Evolutionary conservation across 2,797 vertebrate species (phyloP), one percentile per base, ranked within the genome.

Genomic region (Enteromius paludinosus): DNA sequence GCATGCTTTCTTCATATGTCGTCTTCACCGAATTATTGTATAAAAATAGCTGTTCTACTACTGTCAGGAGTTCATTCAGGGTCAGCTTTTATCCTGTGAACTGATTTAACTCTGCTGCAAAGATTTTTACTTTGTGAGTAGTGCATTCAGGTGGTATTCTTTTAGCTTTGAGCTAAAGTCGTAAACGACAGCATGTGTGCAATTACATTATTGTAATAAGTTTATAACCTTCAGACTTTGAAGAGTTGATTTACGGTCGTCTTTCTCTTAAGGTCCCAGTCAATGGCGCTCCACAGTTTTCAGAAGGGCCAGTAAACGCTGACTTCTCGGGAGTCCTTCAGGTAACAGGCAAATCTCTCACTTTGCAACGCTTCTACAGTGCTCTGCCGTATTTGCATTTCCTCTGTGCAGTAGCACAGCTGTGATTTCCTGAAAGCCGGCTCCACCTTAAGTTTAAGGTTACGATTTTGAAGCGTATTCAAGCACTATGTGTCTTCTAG

Each of bases 241-340:
- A 8, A 15, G 73, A n/a, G 59, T 49, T 81, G 14, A 88, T 76
- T 82, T 43, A 80, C 65, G 72, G 33, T 62, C 89, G 0, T 87
- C 85, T 68, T 45, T 90, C 30, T 91, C 86, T 82, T 72, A 87
- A 97, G 97, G 94, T 97, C 88, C 94, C 95, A 0, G 89, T 95
- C 88, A 97, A 96, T 91, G 96, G 94, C 90, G 92, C 95, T 61
- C 95, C 96, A 45, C 96, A 97, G 92, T 97, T 97, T 92, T 94
- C 96, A 54, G 97, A 97, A 91, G 94, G 93, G 88, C 95, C 96
- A 78, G 94, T 96, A 86, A 96, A 95, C 82, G 94, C 96, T 56
- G 97, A 97, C 90, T 97, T 97, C 93, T 95, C 96, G 0, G 94
- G 95, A 88, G 95, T 97, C 88, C 95, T 97, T 90, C 96, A 98